Conservation (phyloP, 2,113 vertebrate species). For the Myrmophylax atrothorax region DNA sequence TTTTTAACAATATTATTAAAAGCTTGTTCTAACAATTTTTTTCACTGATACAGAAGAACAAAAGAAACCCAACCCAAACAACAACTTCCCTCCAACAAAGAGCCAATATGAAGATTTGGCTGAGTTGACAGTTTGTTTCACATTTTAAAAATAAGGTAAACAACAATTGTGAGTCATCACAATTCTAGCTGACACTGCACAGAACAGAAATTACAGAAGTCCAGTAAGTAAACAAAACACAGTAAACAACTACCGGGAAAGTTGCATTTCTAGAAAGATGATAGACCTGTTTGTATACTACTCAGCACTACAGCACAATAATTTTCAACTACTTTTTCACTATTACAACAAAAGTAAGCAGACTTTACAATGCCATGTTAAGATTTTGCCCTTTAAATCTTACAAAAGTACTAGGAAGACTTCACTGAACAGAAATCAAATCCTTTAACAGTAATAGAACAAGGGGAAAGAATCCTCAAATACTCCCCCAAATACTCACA, state of each 20-base stretch:
- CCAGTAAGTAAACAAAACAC: background rate
- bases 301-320: background rate
- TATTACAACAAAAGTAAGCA: background rate
- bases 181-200: background rate
- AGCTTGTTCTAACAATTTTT: constrained; percentile 38
- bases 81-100: background rate
- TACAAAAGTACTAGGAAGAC: background rate
- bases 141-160: background rate
- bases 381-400: background rate
- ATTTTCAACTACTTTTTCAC: constrained; percentile 12
- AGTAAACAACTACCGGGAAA: background rate
- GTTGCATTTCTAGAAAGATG: background rate
- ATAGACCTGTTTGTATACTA: background rate
- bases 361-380: background rate
- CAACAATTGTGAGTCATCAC: background rate
- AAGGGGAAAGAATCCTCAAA: background rate
- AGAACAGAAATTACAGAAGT: background rate
- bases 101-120: background rate
- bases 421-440: constrained; percentile 9
- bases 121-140: constrained; percentile 3
- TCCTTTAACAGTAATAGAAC: background rate
- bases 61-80: background rate
- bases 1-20: constrained; percentile 5
- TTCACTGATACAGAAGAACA: constrained; percentile 27
- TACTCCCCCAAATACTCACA: background rate